These are phyloP conservation scores for Volucella zonaria DNA, from an alignment of 2,888 invertebrate species.

Conservation along the genomic window DNA sequence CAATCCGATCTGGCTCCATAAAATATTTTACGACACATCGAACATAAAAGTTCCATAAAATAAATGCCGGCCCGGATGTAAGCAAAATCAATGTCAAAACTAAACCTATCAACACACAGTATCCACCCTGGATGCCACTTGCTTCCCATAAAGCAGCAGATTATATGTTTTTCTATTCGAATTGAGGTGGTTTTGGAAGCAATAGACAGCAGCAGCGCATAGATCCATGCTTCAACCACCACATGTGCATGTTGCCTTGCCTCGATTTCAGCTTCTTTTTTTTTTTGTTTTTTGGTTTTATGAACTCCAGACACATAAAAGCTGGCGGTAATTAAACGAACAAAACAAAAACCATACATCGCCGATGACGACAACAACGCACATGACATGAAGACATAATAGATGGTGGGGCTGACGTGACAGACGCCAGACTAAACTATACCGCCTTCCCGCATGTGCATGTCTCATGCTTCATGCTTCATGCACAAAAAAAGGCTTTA, in stretches of 20 bases:
- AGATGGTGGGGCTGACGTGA: background rate
- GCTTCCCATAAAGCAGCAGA: constrained; percentile 12
- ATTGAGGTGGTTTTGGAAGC: constrained; percentile 2
- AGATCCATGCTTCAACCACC: background rate
- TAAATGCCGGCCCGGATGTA: constrained; percentile 29
- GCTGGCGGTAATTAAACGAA: constrained; percentile 66
- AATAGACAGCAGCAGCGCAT: background rate
- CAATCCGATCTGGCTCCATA: too few species aligned
- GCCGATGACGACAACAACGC: constrained; percentile 19
- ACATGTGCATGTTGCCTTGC: constrained; percentile 10
- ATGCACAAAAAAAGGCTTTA: constrained; percentile 60
- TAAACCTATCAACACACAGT: constrained; percentile 53
- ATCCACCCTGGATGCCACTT: constrained; percentile 12
- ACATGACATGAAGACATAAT: constrained; percentile 2
- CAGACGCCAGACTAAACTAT: background rate
- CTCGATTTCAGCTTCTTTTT: background rate
- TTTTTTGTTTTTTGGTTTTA: constrained; percentile 4
- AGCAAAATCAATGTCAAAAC: constrained; percentile 48
- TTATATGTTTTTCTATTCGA: background rate
- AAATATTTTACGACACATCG: too few species aligned
- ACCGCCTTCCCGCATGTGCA: constrained; percentile 49
- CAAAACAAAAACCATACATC: constrained; percentile 40
- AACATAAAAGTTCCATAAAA: too few species aligned
- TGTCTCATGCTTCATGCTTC: background rate
- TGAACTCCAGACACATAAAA: constrained; percentile 52